A percentile compares a stretch with the other conserved stretches of the same genome.
phyloP scores from a whole-genome alignment of 2,113 vertebrate species.

The Callopanchax toddi region DNA sequence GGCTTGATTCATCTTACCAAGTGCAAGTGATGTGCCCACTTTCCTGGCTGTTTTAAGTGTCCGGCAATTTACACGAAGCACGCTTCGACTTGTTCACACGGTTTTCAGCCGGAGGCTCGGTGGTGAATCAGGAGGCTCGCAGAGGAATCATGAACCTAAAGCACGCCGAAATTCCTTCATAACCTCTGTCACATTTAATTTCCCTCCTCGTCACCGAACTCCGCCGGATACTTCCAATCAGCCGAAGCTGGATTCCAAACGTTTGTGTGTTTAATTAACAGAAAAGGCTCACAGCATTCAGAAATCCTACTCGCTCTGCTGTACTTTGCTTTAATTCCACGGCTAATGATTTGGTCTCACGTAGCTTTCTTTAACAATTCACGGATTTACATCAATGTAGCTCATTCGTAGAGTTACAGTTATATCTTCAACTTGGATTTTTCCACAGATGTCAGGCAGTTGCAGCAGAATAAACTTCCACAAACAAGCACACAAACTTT shows the following conservation, averaged over 20 bases:
- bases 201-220: constrained; percentile 37
- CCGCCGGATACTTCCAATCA: constrained; percentile 41
- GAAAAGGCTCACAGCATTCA: neutral
- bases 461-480: constrained; percentile 5
- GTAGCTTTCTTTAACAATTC: constrained; percentile 5
- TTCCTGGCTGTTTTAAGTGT: constrained; percentile 48
- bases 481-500: neutral
- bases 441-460: constrained; percentile 2
- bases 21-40: constrained; percentile 54
- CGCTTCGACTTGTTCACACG: constrained; percentile 23
- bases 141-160: constrained; percentile 36
- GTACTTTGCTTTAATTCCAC: neutral
- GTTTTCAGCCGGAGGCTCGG: constrained; percentile 28
- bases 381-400: constrained; percentile 20
- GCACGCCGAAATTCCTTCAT: constrained; percentile 34
- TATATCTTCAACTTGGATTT: constrained; percentile 20
- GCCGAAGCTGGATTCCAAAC: constrained; percentile 4
- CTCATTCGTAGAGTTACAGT: constrained; percentile 5
- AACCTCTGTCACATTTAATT: constrained; percentile 58
- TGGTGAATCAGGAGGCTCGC: constrained; percentile 47
- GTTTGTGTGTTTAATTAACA: constrained; percentile 18
- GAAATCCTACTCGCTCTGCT: neutral
- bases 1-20: constrained; percentile 56
- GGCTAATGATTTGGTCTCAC: neutral
- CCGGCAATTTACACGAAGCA: constrained; percentile 48